Conservation (phyloP, 2,888 invertebrate species). For the Trypoxylon attenuatum region DNA sequence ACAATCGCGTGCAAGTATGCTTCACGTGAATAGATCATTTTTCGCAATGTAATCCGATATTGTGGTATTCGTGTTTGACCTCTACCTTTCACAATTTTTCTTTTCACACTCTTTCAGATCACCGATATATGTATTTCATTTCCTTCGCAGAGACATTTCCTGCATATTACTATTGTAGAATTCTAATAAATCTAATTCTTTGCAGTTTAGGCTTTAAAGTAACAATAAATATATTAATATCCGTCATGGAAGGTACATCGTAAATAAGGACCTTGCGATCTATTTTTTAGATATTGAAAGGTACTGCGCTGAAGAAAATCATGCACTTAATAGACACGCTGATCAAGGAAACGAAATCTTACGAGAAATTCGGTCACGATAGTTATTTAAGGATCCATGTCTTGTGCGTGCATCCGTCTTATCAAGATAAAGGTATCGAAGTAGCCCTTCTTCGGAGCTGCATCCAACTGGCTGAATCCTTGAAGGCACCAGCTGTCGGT, state of each 20-base stretch:
- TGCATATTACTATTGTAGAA: too few relatives aligned
- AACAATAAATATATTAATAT: too few relatives aligned
- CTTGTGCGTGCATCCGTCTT: constrained; percentile 65
- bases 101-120: too few relatives aligned
- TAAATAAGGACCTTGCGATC: too few relatives aligned
- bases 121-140: too few relatives aligned
- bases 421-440: constrained; percentile 54
- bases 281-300: constrained; percentile 50
- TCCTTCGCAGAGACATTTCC: too few relatives aligned
- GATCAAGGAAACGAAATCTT: constrained; percentile 51
- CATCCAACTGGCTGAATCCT: constrained; percentile 44
- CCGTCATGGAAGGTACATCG: too few relatives aligned
- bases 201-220: too few relatives aligned
- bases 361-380: constrained; percentile 43
- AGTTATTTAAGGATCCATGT: constrained; percentile 58
- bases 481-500: constrained; percentile 51
- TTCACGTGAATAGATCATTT: too few relatives aligned
- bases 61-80: neutral
- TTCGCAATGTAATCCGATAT: too few relatives aligned
- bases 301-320: constrained; percentile 54
- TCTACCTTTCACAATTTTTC: too few relatives aligned
- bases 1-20: constrained; percentile 60
- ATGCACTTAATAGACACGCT: constrained; percentile 55
- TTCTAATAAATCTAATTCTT: too few relatives aligned
- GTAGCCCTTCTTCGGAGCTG: constrained; percentile 53